Base-by-base conservation (phyloP, 2,888 invertebrate species). In the Pachycephus smyrnensis region DNA sequence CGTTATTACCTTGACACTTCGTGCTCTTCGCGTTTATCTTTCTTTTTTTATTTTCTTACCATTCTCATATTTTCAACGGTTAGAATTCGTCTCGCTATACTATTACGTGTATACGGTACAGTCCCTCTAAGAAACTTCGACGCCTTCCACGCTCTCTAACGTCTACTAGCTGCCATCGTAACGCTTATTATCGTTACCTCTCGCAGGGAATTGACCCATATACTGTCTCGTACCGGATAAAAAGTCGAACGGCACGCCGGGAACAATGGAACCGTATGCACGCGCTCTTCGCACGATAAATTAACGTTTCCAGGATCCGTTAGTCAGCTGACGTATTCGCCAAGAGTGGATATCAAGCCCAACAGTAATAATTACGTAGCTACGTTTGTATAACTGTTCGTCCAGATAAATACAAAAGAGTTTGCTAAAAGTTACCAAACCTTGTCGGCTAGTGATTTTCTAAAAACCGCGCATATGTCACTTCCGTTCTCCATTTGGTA, bases 221-320 rank as follows among this genome's bases (percentile, higher is more conserved):
- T 55, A 23, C 2, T 55, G 23, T 55, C 55, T 55, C 55, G 55
- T 23, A 55, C 55, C 55, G 55, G 55, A 55, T 55, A 55, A 55
- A 55, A 55, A 55, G 55, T 55, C 55, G 55, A 55, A 55, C 55
- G 55, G 55, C 55, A 1, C 15, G 55, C 23, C 55, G 55, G 71
- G 33, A 71, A 71, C 71, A 71, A 71, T 71, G 71, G 33, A 31
- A 33, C 15, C 71, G 33, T 31, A 32, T 71, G 71, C 71, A 71
- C 32, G 71, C 32, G 71, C 31, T 32, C 12, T 71, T 71, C 71
- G 71, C 71, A 71, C 71, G 32, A 71, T 71, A 71, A 71, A 71
- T 71, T 71, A 55, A 71, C 71, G 33, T 71, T 71, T 71, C 15
- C 71, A 9, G 71, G 71, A 71, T n/a, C 71, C 71, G 71, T 71